phyloP scores from a whole-genome alignment of 2,797 vertebrate species.

The Spondyliosoma cantharus region DNA sequence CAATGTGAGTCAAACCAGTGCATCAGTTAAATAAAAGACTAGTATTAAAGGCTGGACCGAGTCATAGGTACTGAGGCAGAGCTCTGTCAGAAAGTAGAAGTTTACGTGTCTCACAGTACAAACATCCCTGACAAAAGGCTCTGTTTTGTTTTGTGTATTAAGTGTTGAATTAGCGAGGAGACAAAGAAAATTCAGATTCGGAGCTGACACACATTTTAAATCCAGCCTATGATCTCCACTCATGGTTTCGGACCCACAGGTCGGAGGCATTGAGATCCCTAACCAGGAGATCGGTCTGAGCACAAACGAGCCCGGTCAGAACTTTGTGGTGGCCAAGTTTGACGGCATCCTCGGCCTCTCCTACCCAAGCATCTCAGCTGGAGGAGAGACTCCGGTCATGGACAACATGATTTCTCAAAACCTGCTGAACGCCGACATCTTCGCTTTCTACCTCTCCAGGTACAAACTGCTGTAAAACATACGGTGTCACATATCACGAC shows the following conservation, averaged over 20 bases:
- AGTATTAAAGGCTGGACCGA: neutral
- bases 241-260: slow-evolving; percentile 61
- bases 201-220: neutral
- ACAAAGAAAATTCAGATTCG: neutral
- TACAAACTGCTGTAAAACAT: slow-evolving; percentile 48
- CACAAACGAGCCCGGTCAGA: slow-evolving; percentile 74
- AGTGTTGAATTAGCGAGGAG: neutral
- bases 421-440: slow-evolving; percentile 79
- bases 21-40: neutral
- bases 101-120: neutral
- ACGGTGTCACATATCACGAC: neutral
- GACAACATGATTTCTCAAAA: slow-evolving; percentile 80
- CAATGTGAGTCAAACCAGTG: slow-evolving; percentile 72
- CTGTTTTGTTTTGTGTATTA: neutral
- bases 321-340: slow-evolving; percentile 81
- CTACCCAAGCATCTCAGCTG: slow-evolving; percentile 76
- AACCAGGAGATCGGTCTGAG: slow-evolving; percentile 87
- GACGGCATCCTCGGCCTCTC: slow-evolving; percentile 87
- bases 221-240: neutral
- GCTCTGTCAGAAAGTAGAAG: neutral
- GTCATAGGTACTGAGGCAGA: neutral
- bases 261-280: slow-evolving; percentile 77
- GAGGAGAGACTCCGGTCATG: slow-evolving; percentile 70
- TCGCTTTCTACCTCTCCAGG: slow-evolving; percentile 85
- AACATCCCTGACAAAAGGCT: neutral